Percentiles rank a stretch among this genome's conserved stretches.
These are phyloP conservation scores for Noctuana brunneofusca DNA, from an alignment of 2,888 invertebrate genomes.

Conservation along the genomic window DNA sequence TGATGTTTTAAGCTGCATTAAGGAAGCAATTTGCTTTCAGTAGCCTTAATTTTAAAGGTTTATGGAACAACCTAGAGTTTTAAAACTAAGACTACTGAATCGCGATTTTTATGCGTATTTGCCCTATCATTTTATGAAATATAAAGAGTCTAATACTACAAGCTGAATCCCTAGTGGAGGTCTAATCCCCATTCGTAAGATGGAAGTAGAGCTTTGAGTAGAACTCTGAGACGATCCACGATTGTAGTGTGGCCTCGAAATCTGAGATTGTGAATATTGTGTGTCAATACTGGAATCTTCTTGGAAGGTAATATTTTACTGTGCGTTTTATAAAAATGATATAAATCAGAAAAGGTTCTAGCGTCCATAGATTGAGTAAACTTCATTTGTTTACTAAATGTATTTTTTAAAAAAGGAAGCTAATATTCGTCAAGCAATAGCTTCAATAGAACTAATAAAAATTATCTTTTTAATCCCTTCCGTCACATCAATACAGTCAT, in stretches of 20 bases:
- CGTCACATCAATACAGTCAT: too few species aligned
- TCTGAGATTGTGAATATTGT: not conserved
- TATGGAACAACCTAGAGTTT: too few species aligned
- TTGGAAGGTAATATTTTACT: not conserved
- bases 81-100: too few species aligned
- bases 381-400: too few species aligned
- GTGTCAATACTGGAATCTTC: not conserved
- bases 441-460: too few species aligned
- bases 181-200: slow-evolving; percentile 1
- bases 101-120: too few species aligned
- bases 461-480: too few species aligned
- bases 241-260: not conserved
- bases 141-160: not conserved
- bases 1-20: not conserved
- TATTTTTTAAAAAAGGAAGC: too few species aligned
- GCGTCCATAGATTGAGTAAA: not conserved
- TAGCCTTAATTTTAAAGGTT: too few species aligned
- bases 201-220: not conserved
- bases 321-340: not conserved
- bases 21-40: too few species aligned
- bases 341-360: not conserved
- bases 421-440: too few species aligned
- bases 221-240: not conserved
- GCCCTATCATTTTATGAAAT: not conserved
- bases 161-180: not conserved